phyloP scores from a whole-genome alignment of 2,113 vertebrate species.

The Phalacrocorax brasilianus region DNA sequence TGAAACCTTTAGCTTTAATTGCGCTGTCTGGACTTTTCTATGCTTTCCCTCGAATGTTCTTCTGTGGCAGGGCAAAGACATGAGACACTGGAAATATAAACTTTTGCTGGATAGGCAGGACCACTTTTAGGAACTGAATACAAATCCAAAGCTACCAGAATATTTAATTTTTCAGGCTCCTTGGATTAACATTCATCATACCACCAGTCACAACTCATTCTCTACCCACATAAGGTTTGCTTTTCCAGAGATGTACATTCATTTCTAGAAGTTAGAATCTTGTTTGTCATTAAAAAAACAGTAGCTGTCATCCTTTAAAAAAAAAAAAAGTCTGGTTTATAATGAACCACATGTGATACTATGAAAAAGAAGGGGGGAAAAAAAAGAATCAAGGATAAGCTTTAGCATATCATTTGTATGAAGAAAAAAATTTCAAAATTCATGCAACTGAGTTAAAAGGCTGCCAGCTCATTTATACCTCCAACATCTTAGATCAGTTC shows the following conservation, averaged over 20 bases:
- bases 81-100: not conserved
- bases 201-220: not conserved
- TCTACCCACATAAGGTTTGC: not conserved
- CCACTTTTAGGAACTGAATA: not conserved
- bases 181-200: not conserved
- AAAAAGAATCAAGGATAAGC: not conserved
- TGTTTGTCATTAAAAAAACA: not conserved
- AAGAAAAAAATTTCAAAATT: not conserved
- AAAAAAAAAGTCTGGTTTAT: not conserved
- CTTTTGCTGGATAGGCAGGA: not conserved
- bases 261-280: not conserved
- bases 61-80: not conserved
- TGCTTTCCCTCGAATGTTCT: not conserved
- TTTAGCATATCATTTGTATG: not conserved
- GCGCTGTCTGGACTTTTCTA: not conserved
- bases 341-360: not conserved
- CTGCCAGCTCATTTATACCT: conserved; percentile 20
- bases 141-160: not conserved
- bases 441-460: not conserved
- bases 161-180: not conserved
- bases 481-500: conserved; percentile 5
- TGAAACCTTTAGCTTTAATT: not conserved
- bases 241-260: not conserved
- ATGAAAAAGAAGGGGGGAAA: not conserved
- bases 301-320: not conserved